Evolutionary conservation across 2,888 invertebrate genomes (phyloP).

Genomic region (Cremastinae sp.): DNA sequence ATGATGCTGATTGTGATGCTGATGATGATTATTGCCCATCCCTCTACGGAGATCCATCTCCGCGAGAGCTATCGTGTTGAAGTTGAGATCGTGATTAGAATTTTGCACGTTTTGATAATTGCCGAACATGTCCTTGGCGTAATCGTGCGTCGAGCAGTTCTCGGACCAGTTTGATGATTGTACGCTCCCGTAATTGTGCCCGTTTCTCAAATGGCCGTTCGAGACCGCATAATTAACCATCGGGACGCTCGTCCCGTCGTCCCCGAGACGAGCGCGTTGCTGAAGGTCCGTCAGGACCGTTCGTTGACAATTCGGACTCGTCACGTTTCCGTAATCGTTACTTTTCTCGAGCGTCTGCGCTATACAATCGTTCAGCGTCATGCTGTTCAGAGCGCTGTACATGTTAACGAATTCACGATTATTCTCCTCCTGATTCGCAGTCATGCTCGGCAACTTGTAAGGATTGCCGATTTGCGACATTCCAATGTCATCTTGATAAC

Average conservation of each 20-base stretch:
- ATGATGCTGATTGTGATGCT: slow-evolving; percentile 38
- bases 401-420: slow-evolving; percentile 71
- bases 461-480: slow-evolving; percentile 61
- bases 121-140: slow-evolving; percentile 72
- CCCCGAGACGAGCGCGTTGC: slow-evolving; percentile 55
- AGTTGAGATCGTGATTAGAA: slow-evolving; percentile 73
- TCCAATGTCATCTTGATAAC: slow-evolving; percentile 58
- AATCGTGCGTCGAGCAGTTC: slow-evolving; percentile 61
- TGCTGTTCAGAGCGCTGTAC: slow-evolving; percentile 69
- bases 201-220: slow-evolving; percentile 70
- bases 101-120: slow-evolving; percentile 72
- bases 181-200: slow-evolving; percentile 65
- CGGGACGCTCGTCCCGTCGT: slow-evolving; percentile 56
- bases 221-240: slow-evolving; percentile 66
- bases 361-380: slow-evolving; percentile 69
- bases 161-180: slow-evolving; percentile 61
- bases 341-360: slow-evolving; percentile 64
- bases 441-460: slow-evolving; percentile 58
- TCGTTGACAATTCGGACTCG: slow-evolving; percentile 58
- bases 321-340: slow-evolving; percentile 67
- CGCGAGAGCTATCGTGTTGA: slow-evolving; percentile 70
- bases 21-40: slow-evolving; percentile 58
- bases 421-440: slow-evolving; percentile 61
- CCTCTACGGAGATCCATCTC: slow-evolving; percentile 70
- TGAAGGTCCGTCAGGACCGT: slow-evolving; percentile 51